Conservation (phyloP, 1,140 invertebrate species). For the Drosophila mayri region DNA sequence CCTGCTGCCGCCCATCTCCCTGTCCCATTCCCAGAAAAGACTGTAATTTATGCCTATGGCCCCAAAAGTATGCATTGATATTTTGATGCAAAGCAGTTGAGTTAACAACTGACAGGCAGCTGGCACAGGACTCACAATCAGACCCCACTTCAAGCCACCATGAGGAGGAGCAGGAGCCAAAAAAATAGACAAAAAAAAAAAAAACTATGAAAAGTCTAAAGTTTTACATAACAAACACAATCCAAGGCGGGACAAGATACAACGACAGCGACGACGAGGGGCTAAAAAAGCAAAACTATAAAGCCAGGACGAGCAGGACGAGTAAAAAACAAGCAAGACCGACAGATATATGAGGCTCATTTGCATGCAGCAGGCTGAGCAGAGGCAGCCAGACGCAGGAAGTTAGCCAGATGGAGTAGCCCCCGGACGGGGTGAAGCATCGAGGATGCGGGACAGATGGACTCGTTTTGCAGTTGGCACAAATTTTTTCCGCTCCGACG, state of each 20-base stretch:
- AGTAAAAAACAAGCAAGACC: slow-evolving; percentile 24
- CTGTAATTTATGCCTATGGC: slow-evolving; percentile 72
- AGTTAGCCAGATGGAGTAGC: slow-evolving; percentile 23
- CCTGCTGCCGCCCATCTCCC: neutral
- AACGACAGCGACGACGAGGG: slow-evolving; percentile 18
- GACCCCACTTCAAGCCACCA: neutral
- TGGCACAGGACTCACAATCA: slow-evolving; percentile 21
- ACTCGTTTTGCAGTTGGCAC: slow-evolving; percentile 61
- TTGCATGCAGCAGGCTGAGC: slow-evolving; percentile 63
- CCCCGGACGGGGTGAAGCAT: neutral
- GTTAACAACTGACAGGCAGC: slow-evolving; percentile 65
- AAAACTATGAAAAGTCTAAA: slow-evolving; percentile 51
- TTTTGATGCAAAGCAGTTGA: slow-evolving; percentile 78
- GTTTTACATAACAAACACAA: slow-evolving; percentile 67
- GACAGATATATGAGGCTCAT: slow-evolving; percentile 72
- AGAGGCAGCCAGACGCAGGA: slow-evolving; percentile 32
- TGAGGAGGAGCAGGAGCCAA: neutral
- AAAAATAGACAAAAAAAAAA: neutral
- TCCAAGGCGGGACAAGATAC: slow-evolving; percentile 50
- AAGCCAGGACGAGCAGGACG: slow-evolving; percentile 1
- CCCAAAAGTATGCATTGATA: slow-evolving; percentile 72
- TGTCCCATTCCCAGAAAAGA: neutral
- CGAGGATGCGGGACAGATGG: slow-evolving; percentile 31
- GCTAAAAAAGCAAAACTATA: slow-evolving; percentile 5
- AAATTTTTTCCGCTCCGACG: slow-evolving; percentile 45